Evolutionary conservation across 2,888 invertebrate genomes (phyloP).

Genomic region (Prosopocoilus inquinatus): DNA sequence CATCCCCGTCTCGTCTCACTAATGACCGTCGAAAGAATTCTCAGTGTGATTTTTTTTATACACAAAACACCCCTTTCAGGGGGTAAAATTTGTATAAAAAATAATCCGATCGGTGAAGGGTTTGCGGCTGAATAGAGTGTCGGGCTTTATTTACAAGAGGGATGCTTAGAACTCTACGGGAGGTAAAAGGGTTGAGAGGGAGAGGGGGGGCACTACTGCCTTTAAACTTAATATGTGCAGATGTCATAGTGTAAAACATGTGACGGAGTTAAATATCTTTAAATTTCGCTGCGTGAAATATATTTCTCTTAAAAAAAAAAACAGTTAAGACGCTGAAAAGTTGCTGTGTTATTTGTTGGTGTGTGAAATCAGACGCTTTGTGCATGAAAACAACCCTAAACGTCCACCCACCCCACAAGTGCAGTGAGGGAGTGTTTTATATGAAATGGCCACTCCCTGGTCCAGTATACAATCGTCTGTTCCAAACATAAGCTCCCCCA

Average conservation of each 20-base stretch:
- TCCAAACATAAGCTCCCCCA: constrained; percentile 41
- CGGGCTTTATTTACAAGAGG: constrained; percentile 44
- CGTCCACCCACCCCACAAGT: constrained; percentile 9
- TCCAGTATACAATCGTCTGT: constrained; percentile 40
- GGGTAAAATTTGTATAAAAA: constrained; percentile 47
- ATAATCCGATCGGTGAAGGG: constrained; percentile 51
- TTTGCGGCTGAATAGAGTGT: constrained; percentile 51
- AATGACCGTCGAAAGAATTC: constrained; percentile 35
- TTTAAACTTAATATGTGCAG: constrained; percentile 23
- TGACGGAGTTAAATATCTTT: constrained; percentile 26
- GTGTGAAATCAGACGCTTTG: constrained; percentile 4
- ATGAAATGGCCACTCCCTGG: constrained; percentile 43
- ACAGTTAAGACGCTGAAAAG: background rate
- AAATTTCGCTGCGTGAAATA: background rate
- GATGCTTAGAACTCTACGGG: constrained; percentile 33
- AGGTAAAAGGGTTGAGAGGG: constrained; percentile 42
- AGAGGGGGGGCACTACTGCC: constrained; percentile 19
- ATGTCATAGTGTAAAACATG: constrained; percentile 16
- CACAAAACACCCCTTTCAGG: constrained; percentile 48
- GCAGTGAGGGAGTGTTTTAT: constrained; percentile 43
- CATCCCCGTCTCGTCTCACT: constrained; percentile 20
- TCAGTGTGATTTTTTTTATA: constrained; percentile 42
- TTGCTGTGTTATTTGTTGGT: constrained; percentile 8
- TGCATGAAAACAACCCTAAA: constrained; percentile 16
- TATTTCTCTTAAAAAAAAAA: background rate